A percentile compares a stretch with the other conserved stretches of the same genome.
Evolutionary conservation across 2,888 invertebrate genomes (phyloP).

Genomic region (Stenodera caucasica): DNA sequence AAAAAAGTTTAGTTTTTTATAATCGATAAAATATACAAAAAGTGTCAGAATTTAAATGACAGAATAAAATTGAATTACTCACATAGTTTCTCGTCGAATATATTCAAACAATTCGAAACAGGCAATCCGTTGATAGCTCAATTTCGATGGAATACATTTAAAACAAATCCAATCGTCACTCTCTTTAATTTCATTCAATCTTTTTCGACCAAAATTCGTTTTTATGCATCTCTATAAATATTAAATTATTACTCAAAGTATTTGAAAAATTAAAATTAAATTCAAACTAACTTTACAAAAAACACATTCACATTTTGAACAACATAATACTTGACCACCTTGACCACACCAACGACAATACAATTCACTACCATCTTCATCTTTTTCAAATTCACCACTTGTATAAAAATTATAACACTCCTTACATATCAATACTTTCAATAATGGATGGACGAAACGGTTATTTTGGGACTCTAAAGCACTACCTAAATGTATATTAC

Average conservation of each 20-base stretch:
- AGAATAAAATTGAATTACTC: too few species aligned
- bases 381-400: slow-evolving; percentile 80
- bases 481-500: slow-evolving; percentile 74
- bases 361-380: slow-evolving; percentile 80
- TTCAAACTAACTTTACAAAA: slow-evolving; percentile 66
- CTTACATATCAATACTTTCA: slow-evolving; percentile 72
- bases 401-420: slow-evolving; percentile 77
- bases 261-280: slow-evolving; percentile 10
- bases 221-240: slow-evolving; percentile 71
- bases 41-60: too few species aligned
- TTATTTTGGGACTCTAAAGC: slow-evolving; percentile 65
- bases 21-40: too few species aligned
- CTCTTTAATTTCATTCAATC: slow-evolving; percentile 71
- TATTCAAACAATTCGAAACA: slow-evolving; percentile 74
- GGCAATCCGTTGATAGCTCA: slow-evolving; percentile 67
- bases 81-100: slow-evolving; percentile 65
- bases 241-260: slow-evolving; percentile 1
- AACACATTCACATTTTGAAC: slow-evolving; percentile 73
- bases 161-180: slow-evolving; percentile 83
- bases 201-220: slow-evolving; percentile 67
- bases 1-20: too few species aligned
- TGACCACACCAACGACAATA: slow-evolving; percentile 86
- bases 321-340: slow-evolving; percentile 71
- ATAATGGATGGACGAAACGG: slow-evolving; percentile 72
- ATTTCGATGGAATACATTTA: slow-evolving; percentile 68